These are phyloP conservation scores for Aspidiotus rigidus DNA, from an alignment of 2,888 invertebrate species.

Conservation along the genomic window DNA sequence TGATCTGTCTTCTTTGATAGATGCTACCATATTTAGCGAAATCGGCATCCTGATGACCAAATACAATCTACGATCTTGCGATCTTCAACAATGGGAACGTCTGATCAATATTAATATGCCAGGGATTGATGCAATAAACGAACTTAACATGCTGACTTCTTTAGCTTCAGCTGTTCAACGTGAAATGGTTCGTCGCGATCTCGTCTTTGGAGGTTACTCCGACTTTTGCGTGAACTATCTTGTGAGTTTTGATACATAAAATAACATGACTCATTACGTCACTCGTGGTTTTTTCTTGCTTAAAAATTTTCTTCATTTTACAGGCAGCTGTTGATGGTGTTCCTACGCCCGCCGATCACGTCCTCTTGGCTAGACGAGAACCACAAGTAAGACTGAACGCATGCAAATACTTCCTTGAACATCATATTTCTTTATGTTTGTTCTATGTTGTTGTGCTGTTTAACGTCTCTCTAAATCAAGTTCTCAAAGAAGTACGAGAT, in stretches of 20 bases:
- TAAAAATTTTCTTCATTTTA: too few species aligned
- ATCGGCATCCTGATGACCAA: not conserved
- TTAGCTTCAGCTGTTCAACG: not conserved
- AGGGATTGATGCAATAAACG: not conserved
- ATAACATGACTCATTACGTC: too few species aligned
- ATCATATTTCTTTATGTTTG: too few species aligned
- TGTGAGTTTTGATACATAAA: not conserved
- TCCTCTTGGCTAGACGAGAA: too few species aligned
- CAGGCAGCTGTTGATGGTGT: too few species aligned
- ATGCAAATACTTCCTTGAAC: not conserved
- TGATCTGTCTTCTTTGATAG: not conserved
- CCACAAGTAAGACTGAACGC: too few species aligned
- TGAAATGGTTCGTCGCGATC: not conserved
- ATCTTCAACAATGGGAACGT: constrained; percentile 4
- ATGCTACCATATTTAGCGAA: not conserved
- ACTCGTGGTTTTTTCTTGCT: too few species aligned
- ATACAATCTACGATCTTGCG: not conserved
- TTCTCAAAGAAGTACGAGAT: not conserved
- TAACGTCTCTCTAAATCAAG: too few species aligned
- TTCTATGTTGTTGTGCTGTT: too few species aligned
- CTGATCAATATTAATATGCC: not conserved
- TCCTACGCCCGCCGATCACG: too few species aligned
- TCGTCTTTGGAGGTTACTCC: not conserved
- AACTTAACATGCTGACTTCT: not conserved
- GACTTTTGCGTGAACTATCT: not conserved